Evolutionary conservation across 2,888 invertebrate species (phyloP), one percentile per base, ranked within the genome.

Genomic region (Drosophila ustulata): DNA sequence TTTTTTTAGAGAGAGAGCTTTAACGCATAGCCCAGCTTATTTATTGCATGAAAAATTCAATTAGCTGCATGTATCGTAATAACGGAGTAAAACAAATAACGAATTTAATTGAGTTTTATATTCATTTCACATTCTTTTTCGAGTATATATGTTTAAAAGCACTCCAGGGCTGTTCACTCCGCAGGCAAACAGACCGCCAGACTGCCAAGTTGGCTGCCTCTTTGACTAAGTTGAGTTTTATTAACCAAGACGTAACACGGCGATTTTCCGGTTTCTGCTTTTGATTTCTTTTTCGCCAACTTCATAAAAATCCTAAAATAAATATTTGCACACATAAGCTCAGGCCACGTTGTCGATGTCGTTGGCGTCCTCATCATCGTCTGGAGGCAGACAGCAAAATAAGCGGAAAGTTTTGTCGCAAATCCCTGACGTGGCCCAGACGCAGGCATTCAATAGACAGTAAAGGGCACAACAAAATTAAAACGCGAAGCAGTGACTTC

Each of bases 281-380:
- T 66, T 61, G 32, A 59, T 68, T 70, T 64, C 45, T 66, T 64
- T 66, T 55, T 63, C 5, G 59, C 39, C 71, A 67, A 79, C 75
- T 72, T 75, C 66, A 84, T 77, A 87, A 70, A 75, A 85, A 80
- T 82, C 77, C 77, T 8, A 80, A 79, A 78, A 77, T 79, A 88
- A 85, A 85, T 85, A 88, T 85, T 88, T 85, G 74, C 71, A 70
- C 83, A 80, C 71, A 72, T 66, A 73, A 78, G 76, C 78, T 78
- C 74, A 66, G 57, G 18, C 59, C 55, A 39, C 52, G 39, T 46
- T 52, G 47, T 49, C 47, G 18, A 13, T 39, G 32, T 34, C 26
- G 32, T 55, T 34, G 11, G 41, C 25, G 3, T 46, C 58, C 3
- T 30, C 63, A 8, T 64, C 62, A 37, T 39, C 64, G 82, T 82